A percentile compares a stretch with the other conserved stretches of the same genome.
These are phyloP conservation scores for Caloenas nicobarica DNA, from an alignment of 2,113 vertebrate species.

Conservation along the genomic window DNA sequence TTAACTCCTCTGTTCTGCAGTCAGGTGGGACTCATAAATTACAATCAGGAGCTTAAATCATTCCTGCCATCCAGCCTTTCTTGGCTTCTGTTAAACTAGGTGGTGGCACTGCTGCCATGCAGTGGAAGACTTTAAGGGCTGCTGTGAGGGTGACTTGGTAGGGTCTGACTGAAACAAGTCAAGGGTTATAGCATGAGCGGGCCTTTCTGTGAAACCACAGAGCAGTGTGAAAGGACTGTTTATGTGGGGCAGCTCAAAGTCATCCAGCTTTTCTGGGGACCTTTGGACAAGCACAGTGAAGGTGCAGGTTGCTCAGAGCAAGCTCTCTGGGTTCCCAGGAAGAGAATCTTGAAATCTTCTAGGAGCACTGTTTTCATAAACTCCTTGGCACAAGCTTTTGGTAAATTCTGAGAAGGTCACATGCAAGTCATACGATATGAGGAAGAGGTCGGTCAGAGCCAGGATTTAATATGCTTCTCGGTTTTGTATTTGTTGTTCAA, in stretches of 20 bases:
- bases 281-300: background rate
- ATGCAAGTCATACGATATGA: slow-evolving; percentile 52
- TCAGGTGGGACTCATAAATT: background rate
- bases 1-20: background rate
- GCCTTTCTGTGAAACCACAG: background rate
- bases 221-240: background rate
- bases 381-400: slow-evolving; percentile 31
- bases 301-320: accelerated
- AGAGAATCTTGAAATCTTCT: slow-evolving; percentile 10
- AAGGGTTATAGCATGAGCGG: background rate
- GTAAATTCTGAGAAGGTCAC: slow-evolving; percentile 34
- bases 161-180: background rate
- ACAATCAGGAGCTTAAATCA: background rate
- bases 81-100: background rate
- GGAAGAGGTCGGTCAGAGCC: slow-evolving; percentile 33
- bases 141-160: background rate
- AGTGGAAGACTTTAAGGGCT: background rate
- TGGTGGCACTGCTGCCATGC: background rate
- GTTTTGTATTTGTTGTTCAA: slow-evolving; percentile 33
- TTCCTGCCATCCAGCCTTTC: background rate
- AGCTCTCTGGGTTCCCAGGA: background rate
- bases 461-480: background rate
- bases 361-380: slow-evolving; percentile 37
- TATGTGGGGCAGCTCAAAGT: background rate
- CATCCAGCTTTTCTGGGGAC: background rate